phyloP scores from a whole-genome alignment of 2,797 vertebrate genomes.

The Myotis pilosus region DNA sequence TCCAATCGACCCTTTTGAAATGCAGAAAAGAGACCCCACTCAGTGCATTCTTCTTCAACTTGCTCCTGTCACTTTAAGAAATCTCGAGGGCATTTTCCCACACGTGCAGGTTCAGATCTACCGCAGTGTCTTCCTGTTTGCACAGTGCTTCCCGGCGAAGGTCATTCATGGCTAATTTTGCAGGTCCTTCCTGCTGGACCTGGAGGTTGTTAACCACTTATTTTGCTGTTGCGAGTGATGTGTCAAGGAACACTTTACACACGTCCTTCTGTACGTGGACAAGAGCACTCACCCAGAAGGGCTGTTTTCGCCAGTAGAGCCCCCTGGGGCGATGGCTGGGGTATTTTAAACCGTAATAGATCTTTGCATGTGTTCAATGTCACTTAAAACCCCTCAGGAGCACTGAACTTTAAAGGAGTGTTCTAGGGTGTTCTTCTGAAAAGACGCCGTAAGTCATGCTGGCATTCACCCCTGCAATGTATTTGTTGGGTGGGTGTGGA shows the following conservation, averaged over 20 bases:
- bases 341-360: not conserved
- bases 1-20: not conserved
- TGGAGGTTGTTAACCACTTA: not conserved
- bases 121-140: not conserved
- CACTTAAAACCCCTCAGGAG: slow-evolving; percentile 9
- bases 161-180: not conserved
- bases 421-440: slow-evolving; percentile 36
- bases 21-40: not conserved
- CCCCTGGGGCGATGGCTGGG: not conserved
- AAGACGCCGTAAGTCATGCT: slow-evolving; percentile 10
- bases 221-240: not conserved
- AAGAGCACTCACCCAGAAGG: not conserved
- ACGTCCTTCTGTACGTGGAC: not conserved
- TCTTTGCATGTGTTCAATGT: not conserved
- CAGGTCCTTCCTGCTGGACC: not conserved
- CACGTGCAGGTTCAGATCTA: not conserved
- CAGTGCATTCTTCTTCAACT: not conserved
- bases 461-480: slow-evolving; percentile 59
- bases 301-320: not conserved
- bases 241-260: not conserved
- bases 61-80: not conserved
- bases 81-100: not conserved
- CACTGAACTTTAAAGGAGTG: slow-evolving; percentile 37
- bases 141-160: not conserved
- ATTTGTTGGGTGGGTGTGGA: slow-evolving; percentile 43